Base-by-base conservation (phyloP, 2,113 vertebrate genomes). In the Ranitomeya variabilis region DNA sequence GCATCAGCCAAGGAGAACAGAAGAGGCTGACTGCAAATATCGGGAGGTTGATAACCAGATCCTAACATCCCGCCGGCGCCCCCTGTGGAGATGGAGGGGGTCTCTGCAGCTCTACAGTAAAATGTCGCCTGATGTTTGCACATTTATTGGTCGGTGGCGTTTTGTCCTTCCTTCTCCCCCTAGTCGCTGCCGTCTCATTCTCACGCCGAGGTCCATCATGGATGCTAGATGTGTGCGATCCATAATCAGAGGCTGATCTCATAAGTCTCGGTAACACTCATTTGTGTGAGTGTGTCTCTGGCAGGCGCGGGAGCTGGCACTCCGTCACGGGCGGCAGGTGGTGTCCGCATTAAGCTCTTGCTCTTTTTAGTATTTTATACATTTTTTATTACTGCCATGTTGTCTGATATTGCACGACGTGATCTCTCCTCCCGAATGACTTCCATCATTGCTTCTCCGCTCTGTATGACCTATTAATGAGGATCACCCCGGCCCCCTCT, bases 271-370 rank as follows among this genome's bases (percentile, higher is more conserved):
- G 45, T 71, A 26, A n/a, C 62, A 6, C 23, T 83, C 37, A 83
- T 83, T 67, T 83, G n/a, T 71, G 14, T 84, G 69, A 84, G 82
- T 71, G 81, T 45, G 21, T 55, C 51, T 19, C 81, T 83, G 81
- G 81, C 81, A 83, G 18, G 15, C 23, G 60, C 21, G 11, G 81
- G 51, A 83, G 45, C 82, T 71, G 82, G 82, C 82, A 31, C 82
- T 18, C 7, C 2, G n/a, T 26, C 45, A 83, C 21, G n/a, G 8
- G 0, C 2, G 23, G 62, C 81, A 83, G 81, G 81, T 69, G 37
- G 1, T 18, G 51, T 69, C 51, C 8, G 51, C 8, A 69, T 84
- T 71, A 45, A 5, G 62, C 16, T 5, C 12, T 26, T 69, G n/a
- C 55, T 26, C 9, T 21, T 62, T 69, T 84, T 66, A 69, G 19